Percentiles rank a stretch among this genome's conserved stretches.
These are phyloP conservation scores for Amia ocellicauda DNA, from an alignment of 2,113 vertebrate species.

Conservation along the genomic window DNA sequence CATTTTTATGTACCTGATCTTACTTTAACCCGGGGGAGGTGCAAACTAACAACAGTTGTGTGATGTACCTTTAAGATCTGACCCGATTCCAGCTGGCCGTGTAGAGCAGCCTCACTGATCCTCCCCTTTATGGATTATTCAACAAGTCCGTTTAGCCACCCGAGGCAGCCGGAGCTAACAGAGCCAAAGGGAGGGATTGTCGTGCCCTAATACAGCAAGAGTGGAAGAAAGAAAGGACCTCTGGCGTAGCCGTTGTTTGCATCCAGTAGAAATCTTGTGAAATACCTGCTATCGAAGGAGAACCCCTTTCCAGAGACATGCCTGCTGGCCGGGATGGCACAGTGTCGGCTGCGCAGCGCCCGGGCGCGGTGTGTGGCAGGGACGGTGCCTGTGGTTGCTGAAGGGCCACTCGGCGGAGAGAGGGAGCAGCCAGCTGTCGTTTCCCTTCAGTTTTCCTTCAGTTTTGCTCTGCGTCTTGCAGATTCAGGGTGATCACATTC, in stretches of 20 bases:
- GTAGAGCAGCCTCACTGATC: slow-evolving; percentile 40
- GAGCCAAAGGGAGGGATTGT: not conserved
- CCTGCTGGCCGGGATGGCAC: no score
- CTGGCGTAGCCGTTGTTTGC: not conserved
- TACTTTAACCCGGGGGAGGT: no score
- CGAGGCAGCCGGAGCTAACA: slow-evolving; percentile 31
- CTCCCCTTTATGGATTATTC: slow-evolving; percentile 72
- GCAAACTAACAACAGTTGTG: no score
- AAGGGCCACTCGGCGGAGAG: no score
- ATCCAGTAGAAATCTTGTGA: not conserved
- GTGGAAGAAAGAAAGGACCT: not conserved
- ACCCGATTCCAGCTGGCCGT: slow-evolving; percentile 52
- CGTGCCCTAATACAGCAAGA: not conserved
- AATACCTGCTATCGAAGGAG: not conserved
- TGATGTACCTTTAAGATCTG: slow-evolving; percentile 65
- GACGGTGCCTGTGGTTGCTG: no score
- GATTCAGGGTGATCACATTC: no score
- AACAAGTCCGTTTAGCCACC: slow-evolving; percentile 62
- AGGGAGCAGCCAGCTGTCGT: no score
- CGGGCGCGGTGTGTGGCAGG: no score
- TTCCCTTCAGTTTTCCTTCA: no score
- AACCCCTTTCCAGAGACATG: slow-evolving; percentile 5
- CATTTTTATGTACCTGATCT: no score
- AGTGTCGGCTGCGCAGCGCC: no score
- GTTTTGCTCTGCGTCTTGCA: no score